These are phyloP conservation scores for Caerostris extrusa DNA, from an alignment of 1,140 invertebrate species.

Conservation along the genomic window DNA sequence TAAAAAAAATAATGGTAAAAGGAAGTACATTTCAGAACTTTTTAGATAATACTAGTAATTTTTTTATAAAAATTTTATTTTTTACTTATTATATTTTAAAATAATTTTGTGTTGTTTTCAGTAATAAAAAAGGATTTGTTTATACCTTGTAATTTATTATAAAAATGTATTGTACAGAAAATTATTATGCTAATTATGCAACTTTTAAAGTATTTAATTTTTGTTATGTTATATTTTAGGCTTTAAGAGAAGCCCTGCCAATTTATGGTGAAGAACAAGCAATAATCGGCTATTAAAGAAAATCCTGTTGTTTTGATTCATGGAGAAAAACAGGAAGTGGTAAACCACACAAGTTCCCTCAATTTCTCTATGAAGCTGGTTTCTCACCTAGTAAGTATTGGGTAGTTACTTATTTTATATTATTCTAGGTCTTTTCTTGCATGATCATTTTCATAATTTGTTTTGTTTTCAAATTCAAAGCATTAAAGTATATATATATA, in stretches of 20 bases:
- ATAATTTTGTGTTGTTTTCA: not conserved
- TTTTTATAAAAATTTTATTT: not conserved
- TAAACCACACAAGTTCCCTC: conserved; percentile 98
- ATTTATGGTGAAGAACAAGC: conserved; percentile 97
- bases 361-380: conserved; percentile 99
- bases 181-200: not conserved
- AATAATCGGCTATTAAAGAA: conserved; percentile 96
- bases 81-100: not conserved
- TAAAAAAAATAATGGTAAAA: too few relatives aligned
- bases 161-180: too few relatives aligned
- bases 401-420: too few relatives aligned
- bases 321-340: conserved; percentile 96
- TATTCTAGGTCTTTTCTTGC: too few relatives aligned
- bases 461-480: too few relatives aligned
- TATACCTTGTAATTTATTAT: too few relatives aligned
- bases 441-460: too few relatives aligned
- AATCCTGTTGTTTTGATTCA: conserved; percentile 95
- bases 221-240: conserved; percentile 83
- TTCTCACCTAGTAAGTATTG: conserved; percentile 87
- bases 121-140: too few relatives aligned
- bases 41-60: too few relatives aligned
- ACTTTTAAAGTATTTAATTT: not conserved
- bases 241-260: conserved; percentile 91
- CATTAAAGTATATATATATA: too few relatives aligned
- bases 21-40: too few relatives aligned